Conservation (phyloP, 2,113 vertebrate species). For the Taxidea taxus region DNA sequence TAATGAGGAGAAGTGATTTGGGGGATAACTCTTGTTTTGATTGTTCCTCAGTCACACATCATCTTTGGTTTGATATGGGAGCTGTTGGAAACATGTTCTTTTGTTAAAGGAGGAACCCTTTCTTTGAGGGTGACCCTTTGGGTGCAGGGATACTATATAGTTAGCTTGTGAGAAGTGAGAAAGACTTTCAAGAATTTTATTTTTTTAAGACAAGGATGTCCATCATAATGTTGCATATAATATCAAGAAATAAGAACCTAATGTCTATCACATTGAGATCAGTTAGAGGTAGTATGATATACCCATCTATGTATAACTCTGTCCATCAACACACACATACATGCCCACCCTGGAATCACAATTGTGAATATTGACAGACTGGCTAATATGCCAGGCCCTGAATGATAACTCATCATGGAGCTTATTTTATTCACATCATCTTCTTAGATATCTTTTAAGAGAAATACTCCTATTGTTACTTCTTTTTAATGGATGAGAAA, state of each 20-base stretch:
- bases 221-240: background rate
- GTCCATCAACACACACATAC: background rate
- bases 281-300: background rate
- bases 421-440: background rate
- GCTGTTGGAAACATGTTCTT: background rate
- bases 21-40: background rate
- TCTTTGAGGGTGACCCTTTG: background rate
- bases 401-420: background rate
- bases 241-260: background rate
- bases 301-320: background rate
- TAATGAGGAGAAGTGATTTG: background rate
- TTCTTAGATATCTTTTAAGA: background rate
- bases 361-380: background rate
- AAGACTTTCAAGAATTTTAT: background rate
- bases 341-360: background rate
- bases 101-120: background rate
- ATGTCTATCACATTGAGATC: background rate
- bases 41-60: background rate
- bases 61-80: background rate
- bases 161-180: background rate
- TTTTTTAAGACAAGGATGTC: background rate
- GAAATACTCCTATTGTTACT: background rate
- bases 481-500: background rate
- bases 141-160: background rate
- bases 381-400: background rate